Evolutionary conservation across 2,797 vertebrate genomes (phyloP), one percentile per base, ranked within the genome.

Genomic region (Takifugu rubripes): DNA sequence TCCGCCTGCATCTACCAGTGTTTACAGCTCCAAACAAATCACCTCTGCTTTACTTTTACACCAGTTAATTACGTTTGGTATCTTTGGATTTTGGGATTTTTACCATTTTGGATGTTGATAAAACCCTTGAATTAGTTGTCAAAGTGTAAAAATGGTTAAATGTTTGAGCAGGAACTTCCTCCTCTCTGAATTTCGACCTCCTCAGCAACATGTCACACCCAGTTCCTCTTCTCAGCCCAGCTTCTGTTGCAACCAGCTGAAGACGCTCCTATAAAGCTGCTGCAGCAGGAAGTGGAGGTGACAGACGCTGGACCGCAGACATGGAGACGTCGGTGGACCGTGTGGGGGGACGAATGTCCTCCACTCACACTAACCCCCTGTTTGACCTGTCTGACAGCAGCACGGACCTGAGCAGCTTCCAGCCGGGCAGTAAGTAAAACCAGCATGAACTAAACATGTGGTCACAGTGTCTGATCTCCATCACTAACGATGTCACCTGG

Each of bases 331-430:
- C 62, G 3, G 10, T 62, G 31, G 78, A 87, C 49, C 21, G 1
- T 6, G 6, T 8, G 26, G 26, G 6, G 8, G 10, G 1, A 1
- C 52, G 43, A 5, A 24, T 53, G 0, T 69, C 72, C 0, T 70
- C 68, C 60, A 77, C 70, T 6, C 72, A 78, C 6, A 78, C 11
- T 6, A 91, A 91, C 72, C 87, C 86, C 0, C 68, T 90, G 48
- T 90, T 81, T 52, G 79, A 51, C 17, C 74, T 82, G 80, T 79
- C 81, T 0, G 64, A 81, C 15, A 72, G 66, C 68, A 54, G 24
- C 1, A 71, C n/a, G 0, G 79, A 81, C 1, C 46, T 64, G 10
- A 64, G 73, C 58, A 74, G 53, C 40, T 63, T 86, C 25, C 70
- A 88, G 40, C 68, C 68, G 15, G 71, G 56, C 0, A 77, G 89